Percentiles rank a stretch among this genome's conserved stretches.
phyloP scores from a whole-genome alignment of 2,888 invertebrate genomes.

The Agrenia bidenticulata region DNA sequence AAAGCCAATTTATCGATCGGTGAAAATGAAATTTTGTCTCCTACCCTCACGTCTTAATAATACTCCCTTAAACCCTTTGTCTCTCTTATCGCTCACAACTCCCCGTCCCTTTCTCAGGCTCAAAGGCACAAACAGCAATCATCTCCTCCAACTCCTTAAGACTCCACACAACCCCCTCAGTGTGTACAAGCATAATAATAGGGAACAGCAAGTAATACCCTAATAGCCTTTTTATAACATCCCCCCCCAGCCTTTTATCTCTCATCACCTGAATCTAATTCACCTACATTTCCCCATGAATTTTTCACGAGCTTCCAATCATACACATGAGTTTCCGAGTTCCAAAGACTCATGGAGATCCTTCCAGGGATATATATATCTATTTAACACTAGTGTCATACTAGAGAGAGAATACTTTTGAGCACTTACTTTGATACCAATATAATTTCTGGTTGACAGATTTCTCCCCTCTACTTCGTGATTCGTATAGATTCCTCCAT shows the following conservation, averaged over 20 bases:
- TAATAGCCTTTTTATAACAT: conserved; percentile 5
- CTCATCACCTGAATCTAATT: conserved; percentile 3
- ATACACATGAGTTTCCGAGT: neutral
- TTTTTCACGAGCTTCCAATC: neutral
- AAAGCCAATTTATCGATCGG: conserved; percentile 52
- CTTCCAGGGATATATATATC: too few species aligned
- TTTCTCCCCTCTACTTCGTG: too few species aligned
- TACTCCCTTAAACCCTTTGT: neutral
- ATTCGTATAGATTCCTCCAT: too few species aligned
- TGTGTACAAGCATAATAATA: too few species aligned
- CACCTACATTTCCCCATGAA: neutral
- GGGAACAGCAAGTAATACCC: too few species aligned
- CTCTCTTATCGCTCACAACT: neutral
- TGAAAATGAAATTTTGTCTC: conserved; percentile 35
- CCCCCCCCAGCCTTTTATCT: neutral
- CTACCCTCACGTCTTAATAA: neutral
- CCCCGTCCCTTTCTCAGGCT: neutral
- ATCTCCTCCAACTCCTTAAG: neutral
- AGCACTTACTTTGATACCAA: too few species aligned
- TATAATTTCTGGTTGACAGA: too few species aligned
- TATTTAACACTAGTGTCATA: too few species aligned
- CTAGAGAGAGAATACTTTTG: too few species aligned
- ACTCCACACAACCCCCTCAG: too few species aligned
- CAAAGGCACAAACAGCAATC: neutral
- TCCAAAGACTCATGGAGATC: too few species aligned